Conservation (phyloP, 2,113 vertebrate species). For the Ranitomeya imitator region DNA sequence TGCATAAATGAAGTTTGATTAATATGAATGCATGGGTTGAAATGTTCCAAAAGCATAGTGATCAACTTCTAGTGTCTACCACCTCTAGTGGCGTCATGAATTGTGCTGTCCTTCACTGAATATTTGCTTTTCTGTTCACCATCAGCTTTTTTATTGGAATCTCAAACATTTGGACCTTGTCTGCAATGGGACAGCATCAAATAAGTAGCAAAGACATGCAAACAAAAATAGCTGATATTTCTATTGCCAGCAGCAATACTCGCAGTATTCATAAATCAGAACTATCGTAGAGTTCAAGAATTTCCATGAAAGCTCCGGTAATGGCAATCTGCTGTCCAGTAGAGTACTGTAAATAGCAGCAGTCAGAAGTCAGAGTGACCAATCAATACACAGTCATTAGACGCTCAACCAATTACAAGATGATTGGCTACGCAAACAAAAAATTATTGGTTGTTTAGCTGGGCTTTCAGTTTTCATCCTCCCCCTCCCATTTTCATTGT, state of each 20-base stretch:
- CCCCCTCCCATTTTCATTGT: neutral
- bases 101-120: neutral
- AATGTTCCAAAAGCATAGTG: too few relatives aligned
- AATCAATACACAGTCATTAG: conserved; percentile 78
- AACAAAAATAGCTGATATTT: conserved; percentile 57
- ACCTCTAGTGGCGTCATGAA: neutral
- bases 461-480: conserved; percentile 73
- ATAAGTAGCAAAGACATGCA: conserved; percentile 61
- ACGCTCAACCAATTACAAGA: conserved; percentile 86
- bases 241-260: conserved; percentile 62
- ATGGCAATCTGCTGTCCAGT: conserved; percentile 66
- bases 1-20: neutral
- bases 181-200: conserved; percentile 33
- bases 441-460: conserved; percentile 87
- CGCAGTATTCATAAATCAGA: conserved; percentile 70
- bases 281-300: conserved; percentile 58
- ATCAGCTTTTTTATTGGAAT: conserved; percentile 6
- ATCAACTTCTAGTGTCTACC: neutral
- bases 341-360: conserved; percentile 69
- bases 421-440: conserved; percentile 94
- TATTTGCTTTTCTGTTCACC: conserved; percentile 11
- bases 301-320: conserved; percentile 62
- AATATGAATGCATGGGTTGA: too few relatives aligned
- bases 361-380: conserved; percentile 72
- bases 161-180: conserved; percentile 8